Conservation (phyloP, 2,113 vertebrate species). For the Mesocricetus auratus region DNA sequence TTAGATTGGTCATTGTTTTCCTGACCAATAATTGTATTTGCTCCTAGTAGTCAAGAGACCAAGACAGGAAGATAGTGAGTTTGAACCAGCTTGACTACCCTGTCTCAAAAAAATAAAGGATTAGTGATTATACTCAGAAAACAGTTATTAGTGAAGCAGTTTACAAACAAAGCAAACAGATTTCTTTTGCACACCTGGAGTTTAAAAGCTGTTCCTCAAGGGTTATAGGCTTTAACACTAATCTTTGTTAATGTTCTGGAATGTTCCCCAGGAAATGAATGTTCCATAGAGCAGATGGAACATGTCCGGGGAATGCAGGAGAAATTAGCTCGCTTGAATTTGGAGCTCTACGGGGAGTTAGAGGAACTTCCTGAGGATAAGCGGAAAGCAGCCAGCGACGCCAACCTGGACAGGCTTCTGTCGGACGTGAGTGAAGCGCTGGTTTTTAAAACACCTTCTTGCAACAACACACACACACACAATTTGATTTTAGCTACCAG, state of each 20-base stretch:
- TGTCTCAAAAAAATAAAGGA: conserved; percentile 1
- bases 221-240: conserved; percentile 46
- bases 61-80: background rate
- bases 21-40: conserved; percentile 27
- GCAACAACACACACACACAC: background rate
- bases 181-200: conserved; percentile 38
- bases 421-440: conserved; percentile 91
- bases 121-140: conserved; percentile 45
- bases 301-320: conserved; percentile 99
- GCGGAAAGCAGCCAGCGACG: conserved; percentile 92
- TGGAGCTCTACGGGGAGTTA: conserved; percentile 96
- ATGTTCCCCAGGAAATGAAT: conserved; percentile 93
- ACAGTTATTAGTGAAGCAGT: conserved; percentile 20
- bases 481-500: background rate
- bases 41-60: background rate
- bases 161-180: conserved; percentile 10
- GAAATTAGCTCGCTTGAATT: conserved; percentile 95
- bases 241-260: conserved; percentile 67
- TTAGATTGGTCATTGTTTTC: conserved; percentile 55
- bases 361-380: conserved; percentile 96
- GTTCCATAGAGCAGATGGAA: conserved; percentile 99
- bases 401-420: conserved; percentile 96
- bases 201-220: conserved; percentile 42
- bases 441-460: background rate
- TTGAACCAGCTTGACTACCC: background rate